Conservation (phyloP, 2,797 vertebrate genomes). For the Bucorvus abyssinicus region DNA sequence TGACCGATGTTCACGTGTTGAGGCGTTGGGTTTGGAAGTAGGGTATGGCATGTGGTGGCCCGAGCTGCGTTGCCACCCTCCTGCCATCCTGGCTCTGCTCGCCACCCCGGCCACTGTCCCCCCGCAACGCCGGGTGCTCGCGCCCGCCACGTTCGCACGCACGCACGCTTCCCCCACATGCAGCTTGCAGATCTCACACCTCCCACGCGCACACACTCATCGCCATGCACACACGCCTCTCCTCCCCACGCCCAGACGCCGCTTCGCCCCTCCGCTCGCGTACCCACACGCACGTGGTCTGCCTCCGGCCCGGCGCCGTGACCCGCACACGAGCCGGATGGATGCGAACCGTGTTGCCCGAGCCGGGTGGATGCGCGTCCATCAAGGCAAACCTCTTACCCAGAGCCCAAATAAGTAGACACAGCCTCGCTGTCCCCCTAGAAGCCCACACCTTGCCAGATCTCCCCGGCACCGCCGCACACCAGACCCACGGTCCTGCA, state of each 20-base stretch:
- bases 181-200: constrained; percentile 30
- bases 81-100: not conserved
- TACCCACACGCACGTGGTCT: not conserved
- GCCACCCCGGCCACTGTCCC: rapidly evolving
- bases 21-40: not conserved
- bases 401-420: rapidly evolving
- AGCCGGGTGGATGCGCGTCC: rapidly evolving
- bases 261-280: not conserved
- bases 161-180: not conserved
- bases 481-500: rapidly evolving
- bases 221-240: not conserved
- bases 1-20: not conserved
- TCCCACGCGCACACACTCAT: constrained; percentile 26
- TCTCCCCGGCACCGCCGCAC: rapidly evolving
- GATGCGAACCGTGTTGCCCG: rapidly evolving
- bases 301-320: not conserved
- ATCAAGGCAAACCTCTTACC: rapidly evolving
- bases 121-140: not conserved
- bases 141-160: not conserved
- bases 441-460: not conserved
- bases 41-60: not conserved
- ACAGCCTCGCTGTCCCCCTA: rapidly evolving
- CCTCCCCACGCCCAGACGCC: not conserved
- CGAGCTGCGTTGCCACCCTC: not conserved
- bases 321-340: rapidly evolving